Percentiles rank a stretch among this genome's conserved stretches.
Conservation (phyloP, 2,113 vertebrate species). For the Megaceryle maxima region DNA sequence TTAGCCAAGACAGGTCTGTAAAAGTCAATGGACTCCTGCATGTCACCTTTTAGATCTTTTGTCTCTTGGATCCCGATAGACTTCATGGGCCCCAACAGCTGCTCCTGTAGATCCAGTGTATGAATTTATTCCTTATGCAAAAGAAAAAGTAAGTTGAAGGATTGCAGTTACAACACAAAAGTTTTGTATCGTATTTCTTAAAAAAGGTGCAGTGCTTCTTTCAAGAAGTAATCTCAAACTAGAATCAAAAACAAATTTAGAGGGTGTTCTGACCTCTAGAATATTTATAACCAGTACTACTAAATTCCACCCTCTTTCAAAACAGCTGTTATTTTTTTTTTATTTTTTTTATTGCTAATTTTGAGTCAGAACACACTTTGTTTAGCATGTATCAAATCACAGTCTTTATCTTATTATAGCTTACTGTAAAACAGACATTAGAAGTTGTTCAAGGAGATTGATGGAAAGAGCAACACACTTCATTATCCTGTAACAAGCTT, state of each 20-base stretch:
- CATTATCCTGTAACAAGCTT: background rate
- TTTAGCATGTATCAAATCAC: background rate
- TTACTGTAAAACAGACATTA: background rate
- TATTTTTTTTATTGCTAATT: background rate
- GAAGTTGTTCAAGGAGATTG: background rate
- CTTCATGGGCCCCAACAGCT: conserved; percentile 82
- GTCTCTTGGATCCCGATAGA: conserved; percentile 86
- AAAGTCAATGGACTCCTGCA: background rate
- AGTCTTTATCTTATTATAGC: background rate
- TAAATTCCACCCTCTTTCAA: background rate
- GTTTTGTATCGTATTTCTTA: background rate
- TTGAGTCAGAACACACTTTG: background rate
- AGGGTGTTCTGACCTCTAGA: background rate
- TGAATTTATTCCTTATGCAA: conserved; percentile 86
- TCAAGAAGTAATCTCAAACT: background rate
- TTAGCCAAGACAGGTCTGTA: background rate
- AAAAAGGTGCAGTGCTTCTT: conserved; percentile 49
- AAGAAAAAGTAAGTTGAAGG: conserved; percentile 52
- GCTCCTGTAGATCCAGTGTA: conserved; percentile 89
- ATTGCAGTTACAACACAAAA: background rate
- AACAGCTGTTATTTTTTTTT: background rate
- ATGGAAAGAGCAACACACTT: background rate
- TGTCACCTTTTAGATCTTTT: conserved; percentile 87
- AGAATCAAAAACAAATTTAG: background rate
- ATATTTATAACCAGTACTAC: background rate